phyloP scores from a whole-genome alignment of 2,113 vertebrate genomes.

The Balaeniceps rex region DNA sequence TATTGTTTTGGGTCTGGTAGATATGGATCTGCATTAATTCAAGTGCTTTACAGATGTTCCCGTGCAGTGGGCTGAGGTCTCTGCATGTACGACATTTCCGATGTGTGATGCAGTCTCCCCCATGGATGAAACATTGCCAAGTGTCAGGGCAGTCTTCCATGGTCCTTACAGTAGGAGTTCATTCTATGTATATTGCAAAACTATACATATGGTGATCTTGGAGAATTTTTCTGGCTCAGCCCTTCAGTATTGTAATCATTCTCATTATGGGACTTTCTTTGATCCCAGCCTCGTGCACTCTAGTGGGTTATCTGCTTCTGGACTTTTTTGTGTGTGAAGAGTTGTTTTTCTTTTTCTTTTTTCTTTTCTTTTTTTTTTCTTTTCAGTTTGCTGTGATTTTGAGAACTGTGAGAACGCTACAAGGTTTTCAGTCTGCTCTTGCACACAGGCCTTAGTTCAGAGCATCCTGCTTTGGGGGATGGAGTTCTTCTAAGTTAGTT shows the following conservation, averaged over 20 bases:
- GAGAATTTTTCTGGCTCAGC: not conserved
- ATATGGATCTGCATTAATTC: not conserved
- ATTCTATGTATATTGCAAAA: not conserved
- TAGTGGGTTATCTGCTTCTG: not conserved
- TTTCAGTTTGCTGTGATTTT: not conserved
- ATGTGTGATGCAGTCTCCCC: not conserved
- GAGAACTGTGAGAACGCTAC: not conserved
- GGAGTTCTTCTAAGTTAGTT: not conserved
- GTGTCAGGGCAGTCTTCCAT: not conserved
- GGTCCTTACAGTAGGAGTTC: not conserved
- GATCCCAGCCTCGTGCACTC: not conserved
- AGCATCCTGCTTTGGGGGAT: not conserved
- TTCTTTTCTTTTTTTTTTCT: not conserved
- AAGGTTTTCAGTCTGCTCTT: not conserved
- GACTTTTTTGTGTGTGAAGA: not conserved
- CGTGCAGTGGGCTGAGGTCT: not conserved
- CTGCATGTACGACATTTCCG: fast-evolving
- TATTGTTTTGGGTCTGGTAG: not conserved
- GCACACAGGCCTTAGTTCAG: not conserved
- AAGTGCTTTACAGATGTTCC: not conserved
- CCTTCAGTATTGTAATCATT: not conserved
- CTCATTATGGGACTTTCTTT: not conserved
- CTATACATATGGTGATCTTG: fast-evolving
- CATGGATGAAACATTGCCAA: not conserved
- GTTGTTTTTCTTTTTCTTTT: not conserved